phyloP scores from a whole-genome alignment of 2,113 vertebrate species.

The Octodon degus region DNA sequence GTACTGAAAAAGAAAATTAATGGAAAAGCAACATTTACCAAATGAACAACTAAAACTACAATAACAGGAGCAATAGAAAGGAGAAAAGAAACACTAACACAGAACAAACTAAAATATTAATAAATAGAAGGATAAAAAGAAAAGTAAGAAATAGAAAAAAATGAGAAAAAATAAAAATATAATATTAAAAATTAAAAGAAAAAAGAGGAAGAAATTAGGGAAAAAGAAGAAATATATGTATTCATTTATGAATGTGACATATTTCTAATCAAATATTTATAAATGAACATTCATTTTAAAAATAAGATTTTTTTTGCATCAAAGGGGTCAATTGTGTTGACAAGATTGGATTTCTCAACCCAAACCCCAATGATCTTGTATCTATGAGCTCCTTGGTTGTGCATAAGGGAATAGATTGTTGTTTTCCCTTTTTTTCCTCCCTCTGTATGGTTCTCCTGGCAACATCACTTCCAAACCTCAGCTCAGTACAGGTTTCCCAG shows the following conservation, averaged over 20 bases:
- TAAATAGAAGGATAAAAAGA: background rate
- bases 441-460: background rate
- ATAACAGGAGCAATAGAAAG: background rate
- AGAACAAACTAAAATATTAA: background rate
- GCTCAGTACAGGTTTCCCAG: background rate
- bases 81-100: background rate
- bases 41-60: background rate
- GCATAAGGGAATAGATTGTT: background rate
- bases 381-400: background rate
- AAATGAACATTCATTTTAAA: background rate
- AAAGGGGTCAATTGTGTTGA: background rate
- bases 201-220: background rate
- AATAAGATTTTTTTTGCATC: background rate
- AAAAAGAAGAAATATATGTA: background rate
- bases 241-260: background rate
- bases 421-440: background rate
- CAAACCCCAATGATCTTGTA: background rate
- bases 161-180: background rate
- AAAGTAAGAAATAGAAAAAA: background rate
- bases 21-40: background rate
- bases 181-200: background rate
- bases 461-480: background rate
- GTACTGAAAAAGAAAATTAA: background rate
- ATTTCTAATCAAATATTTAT: background rate
- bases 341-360: background rate